These are phyloP conservation scores for Megaustenia siamemsis DNA, from an alignment of 2,888 invertebrate genomes.

Conservation along the genomic window DNA sequence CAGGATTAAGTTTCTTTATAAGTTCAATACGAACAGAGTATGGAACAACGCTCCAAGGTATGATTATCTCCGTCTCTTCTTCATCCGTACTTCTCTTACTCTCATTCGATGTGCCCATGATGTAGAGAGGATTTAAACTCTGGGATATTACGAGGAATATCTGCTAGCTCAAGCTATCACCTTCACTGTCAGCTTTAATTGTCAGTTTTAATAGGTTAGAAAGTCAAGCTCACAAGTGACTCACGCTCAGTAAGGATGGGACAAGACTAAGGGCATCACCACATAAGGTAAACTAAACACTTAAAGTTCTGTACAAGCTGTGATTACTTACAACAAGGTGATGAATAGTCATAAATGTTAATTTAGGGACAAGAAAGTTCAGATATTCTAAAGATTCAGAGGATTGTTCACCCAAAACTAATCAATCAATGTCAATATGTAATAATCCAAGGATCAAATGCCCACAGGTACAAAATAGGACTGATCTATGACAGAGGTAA, in stretches of 20 bases:
- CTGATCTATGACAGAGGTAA: not conserved
- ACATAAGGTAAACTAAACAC: not conserved
- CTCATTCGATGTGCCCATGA: conserved; percentile 47
- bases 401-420: not conserved
- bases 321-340: not conserved
- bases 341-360: no score
- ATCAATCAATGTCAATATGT: conserved; percentile 23
- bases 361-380: not conserved
- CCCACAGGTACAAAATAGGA: not conserved
- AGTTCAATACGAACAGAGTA: conserved; percentile 24
- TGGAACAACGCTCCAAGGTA: conserved; percentile 42
- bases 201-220: not conserved
- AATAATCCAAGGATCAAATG: conserved; percentile 9
- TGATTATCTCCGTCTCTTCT: conserved; percentile 10
- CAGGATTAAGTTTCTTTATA: conserved; percentile 46
- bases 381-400: not conserved
- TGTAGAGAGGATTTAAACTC: no score
- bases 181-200: not conserved
- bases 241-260: not conserved
- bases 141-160: not conserved
- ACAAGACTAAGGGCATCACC: not conserved
- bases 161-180: not conserved
- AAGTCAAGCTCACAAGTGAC: not conserved
- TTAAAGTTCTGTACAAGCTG: not conserved
- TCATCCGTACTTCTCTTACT: conserved; percentile 11